A percentile compares a stretch with the other conserved stretches of the same genome.
These are phyloP conservation scores for Lamellibrachia luymesi DNA, from an alignment of 1,140 invertebrate genomes.

Conservation along the genomic window DNA sequence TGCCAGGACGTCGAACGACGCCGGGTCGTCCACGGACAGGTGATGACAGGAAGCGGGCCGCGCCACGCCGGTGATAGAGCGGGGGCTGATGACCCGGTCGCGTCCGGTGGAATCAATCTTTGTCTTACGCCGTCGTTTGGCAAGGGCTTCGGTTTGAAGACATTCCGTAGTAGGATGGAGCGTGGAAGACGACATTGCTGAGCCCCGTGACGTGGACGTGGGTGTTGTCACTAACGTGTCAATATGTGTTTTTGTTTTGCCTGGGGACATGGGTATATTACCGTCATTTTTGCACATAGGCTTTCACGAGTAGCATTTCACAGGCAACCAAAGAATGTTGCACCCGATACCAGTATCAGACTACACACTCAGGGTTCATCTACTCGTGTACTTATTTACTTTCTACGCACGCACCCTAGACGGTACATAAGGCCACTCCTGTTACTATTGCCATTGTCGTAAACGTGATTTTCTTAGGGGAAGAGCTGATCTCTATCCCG, in stretches of 20 bases:
- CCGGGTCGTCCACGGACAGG: background rate
- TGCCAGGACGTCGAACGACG: background rate
- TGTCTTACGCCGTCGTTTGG: background rate
- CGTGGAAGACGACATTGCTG: background rate
- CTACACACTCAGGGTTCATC: too few relatives aligned
- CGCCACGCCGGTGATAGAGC: background rate
- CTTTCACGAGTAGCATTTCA: too few relatives aligned
- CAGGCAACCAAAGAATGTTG: too few relatives aligned
- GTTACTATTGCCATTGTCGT: too few relatives aligned
- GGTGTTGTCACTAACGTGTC: background rate
- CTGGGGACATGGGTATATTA: too few relatives aligned
- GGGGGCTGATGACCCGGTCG: background rate
- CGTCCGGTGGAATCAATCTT: background rate
- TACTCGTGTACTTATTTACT: too few relatives aligned
- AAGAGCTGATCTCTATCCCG: too few relatives aligned
- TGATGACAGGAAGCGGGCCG: background rate
- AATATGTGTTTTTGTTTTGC: background rate
- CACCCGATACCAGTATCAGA: too few relatives aligned
- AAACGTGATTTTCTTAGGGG: too few relatives aligned
- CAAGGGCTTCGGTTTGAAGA: background rate
- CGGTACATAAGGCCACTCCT: too few relatives aligned
- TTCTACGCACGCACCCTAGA: too few relatives aligned
- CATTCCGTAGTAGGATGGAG: background rate
- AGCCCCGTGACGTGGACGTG: background rate
- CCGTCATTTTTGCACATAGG: too few relatives aligned